phyloP scores from a whole-genome alignment of 2,113 vertebrate genomes.

The Sander lucioperca region DNA sequence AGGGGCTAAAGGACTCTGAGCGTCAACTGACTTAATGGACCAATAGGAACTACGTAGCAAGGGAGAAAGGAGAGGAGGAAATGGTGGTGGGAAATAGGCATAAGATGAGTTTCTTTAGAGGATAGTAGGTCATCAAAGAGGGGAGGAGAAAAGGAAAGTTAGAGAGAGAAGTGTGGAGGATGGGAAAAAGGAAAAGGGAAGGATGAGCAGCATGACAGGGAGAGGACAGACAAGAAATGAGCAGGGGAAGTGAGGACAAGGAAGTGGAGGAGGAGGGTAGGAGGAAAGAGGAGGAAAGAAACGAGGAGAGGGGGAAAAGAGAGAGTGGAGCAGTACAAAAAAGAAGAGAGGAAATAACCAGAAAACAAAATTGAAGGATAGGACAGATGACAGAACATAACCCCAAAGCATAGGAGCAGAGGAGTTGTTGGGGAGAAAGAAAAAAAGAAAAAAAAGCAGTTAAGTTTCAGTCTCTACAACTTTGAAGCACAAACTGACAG shows the following conservation, averaged over 20 bases:
- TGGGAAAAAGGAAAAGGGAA: background rate
- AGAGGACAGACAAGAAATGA: constrained; percentile 33
- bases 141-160: background rate
- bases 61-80: constrained; percentile 14
- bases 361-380: too few species aligned
- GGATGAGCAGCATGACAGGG: constrained; percentile 17
- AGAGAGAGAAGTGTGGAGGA: constrained; percentile 11
- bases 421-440: background rate
- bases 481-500: background rate
- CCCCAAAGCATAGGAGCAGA: too few species aligned
- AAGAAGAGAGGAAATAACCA: too few species aligned
- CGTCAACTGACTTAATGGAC: constrained; percentile 67
- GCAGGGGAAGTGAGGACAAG: constrained; percentile 1
- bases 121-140: background rate
- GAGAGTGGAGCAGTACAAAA: too few species aligned
- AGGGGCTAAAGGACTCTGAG: constrained; percentile 57
- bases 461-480: background rate
- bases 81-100: background rate
- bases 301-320: background rate
- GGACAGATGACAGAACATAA: too few species aligned
- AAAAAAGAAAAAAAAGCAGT: background rate
- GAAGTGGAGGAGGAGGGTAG: constrained; percentile 9
- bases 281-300: constrained; percentile 9
- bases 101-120: background rate
- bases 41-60: constrained; percentile 43